Base-by-base conservation (phyloP, 1,140 invertebrate species). In the Cecropterus lyciades region DNA sequence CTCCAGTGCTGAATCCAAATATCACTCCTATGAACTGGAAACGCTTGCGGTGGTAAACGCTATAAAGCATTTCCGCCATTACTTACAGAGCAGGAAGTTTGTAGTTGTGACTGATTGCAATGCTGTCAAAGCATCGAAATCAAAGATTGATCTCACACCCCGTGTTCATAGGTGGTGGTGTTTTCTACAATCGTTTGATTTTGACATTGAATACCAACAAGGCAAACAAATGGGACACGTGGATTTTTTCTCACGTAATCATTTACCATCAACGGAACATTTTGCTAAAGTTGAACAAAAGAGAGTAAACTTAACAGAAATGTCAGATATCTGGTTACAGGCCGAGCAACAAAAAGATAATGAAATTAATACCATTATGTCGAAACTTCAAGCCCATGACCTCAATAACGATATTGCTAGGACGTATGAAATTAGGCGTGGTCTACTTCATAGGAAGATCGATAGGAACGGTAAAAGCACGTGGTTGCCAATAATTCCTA, bases 1-100 rank as follows among this genome's bases (percentile, higher is more conserved):
- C 0, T 20, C 55, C 0, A 10, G n/a, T 3, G 15, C 72, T 1
- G 82, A 89, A 60, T 64, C 65, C 0, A 76, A 69, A 48, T 88
- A 79, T 45, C 67, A 66, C 10, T 84, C 78, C 0, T 49, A 27
- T n/a, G 48, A 49, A 24, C 13, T 49, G 11, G 48, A 49, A 14
- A 69, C 67, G 0, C 59, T 83, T 3, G 79, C 76, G 1, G 69
- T 94, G 73, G 87, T 91, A 0, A 73, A 78, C 11, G 45, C 60
- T 0, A 20, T 62, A 37, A 67, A 67, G n/a, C 69, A 67, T 30
- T 71, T 71, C 9, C 24, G 69, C 0, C 57, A 64, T 33, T 67
- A 62, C 14, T 9, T 67, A 2, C 59, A 64, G 1, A 65, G 69
- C 13, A 15, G 45, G 1, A 56, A 64, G 10, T 71, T 71, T 13